Conservation (phyloP, 2,888 invertebrate genomes). For the Adineta ricciae region DNA sequence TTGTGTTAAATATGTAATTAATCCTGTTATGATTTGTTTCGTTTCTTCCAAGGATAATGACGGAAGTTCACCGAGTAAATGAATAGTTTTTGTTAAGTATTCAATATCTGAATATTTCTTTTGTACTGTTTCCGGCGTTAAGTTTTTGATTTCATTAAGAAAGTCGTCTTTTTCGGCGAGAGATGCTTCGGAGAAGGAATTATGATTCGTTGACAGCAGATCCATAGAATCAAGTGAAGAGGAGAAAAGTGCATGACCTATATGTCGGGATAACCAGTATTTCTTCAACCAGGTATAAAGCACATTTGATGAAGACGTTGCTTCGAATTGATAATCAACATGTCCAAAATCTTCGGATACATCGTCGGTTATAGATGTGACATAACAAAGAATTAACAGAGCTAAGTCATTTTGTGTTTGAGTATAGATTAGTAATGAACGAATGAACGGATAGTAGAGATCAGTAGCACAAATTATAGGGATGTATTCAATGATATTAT, state of each 20-base stretch:
- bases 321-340: background rate
- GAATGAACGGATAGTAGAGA: background rate
- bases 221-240: background rate
- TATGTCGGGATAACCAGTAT: background rate
- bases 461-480: background rate
- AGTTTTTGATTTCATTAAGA: background rate
- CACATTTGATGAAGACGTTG: background rate
- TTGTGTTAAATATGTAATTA: background rate
- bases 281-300: constrained; percentile 1
- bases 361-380: background rate
- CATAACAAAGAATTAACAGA: background rate
- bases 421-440: background rate
- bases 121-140: background rate
- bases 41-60: background rate
- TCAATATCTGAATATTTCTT: background rate
- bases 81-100: constrained; percentile 13
- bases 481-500: background rate
- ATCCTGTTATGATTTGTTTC: background rate
- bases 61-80: background rate
- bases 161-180: background rate
- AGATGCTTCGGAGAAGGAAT: background rate
- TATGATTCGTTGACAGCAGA: background rate
- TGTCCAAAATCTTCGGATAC: constrained; percentile 10
- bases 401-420: background rate
- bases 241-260: background rate